phyloP scores from a whole-genome alignment of 2,797 vertebrate species.

The Betta splendens region DNA sequence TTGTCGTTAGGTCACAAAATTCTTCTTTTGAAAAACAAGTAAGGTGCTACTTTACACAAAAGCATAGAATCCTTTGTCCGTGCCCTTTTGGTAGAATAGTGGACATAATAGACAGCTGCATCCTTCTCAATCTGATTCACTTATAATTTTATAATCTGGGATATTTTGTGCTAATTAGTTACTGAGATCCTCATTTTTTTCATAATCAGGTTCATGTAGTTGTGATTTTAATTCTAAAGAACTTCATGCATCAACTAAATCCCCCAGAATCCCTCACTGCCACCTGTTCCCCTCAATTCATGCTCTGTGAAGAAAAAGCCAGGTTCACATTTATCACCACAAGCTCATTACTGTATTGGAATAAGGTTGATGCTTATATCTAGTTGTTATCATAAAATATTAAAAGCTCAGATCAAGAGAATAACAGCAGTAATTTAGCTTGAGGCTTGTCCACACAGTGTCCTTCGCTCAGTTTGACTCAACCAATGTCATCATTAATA shows the following conservation, averaged over 20 bases:
- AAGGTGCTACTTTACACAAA: no score
- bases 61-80: no score
- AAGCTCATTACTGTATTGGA: not conserved
- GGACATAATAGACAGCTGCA: no score
- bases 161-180: constrained; percentile 19
- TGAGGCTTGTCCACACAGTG: constrained; percentile 15
- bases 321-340: constrained; percentile 19
- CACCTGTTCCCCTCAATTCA: constrained; percentile 27
- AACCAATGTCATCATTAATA: constrained; percentile 63
- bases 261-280: not conserved
- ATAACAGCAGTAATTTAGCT: constrained; percentile 6
- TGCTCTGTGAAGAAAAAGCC: constrained; percentile 4
- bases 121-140: no score
- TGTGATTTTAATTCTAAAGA: constrained; percentile 25
- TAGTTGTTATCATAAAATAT: not conserved
- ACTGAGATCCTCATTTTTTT: constrained; percentile 17
- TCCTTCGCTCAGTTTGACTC: constrained; percentile 61
- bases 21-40: no score
- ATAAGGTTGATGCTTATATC: no score
- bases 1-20: no score
- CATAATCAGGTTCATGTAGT: constrained; percentile 4
- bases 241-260: constrained; percentile 12
- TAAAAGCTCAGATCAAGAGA: no score
- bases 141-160: constrained; percentile 27
- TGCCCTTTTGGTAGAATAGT: no score